Evolutionary conservation across 2,797 vertebrate genomes (phyloP).

Genomic region (Anomalospiza imberbis): DNA sequence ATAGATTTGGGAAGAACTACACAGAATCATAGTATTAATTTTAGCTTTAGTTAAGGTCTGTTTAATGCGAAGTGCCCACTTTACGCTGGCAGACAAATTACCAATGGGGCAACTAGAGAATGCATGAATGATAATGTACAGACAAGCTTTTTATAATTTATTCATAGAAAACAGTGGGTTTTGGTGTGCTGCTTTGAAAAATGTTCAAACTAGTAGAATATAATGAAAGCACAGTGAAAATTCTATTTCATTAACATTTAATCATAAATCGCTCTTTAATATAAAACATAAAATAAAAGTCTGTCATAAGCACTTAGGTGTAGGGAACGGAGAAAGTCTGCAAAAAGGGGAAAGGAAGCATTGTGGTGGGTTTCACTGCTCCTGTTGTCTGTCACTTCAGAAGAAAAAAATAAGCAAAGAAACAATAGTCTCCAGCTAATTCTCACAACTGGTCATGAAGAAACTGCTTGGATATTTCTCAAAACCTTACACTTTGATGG

Average conservation of each 20-base stretch:
- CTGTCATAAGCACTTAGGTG: slow-evolving; percentile 91
- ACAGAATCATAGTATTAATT: slow-evolving; percentile 47
- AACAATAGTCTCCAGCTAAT: slow-evolving; percentile 33
- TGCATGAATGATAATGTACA: slow-evolving; percentile 86
- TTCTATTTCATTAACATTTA: slow-evolving; percentile 94
- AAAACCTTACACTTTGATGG: background rate
- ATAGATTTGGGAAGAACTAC: slow-evolving; percentile 11
- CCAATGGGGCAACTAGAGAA: slow-evolving; percentile 85
- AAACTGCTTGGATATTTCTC: background rate
- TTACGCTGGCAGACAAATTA: slow-evolving; percentile 67
- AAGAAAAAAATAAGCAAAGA: slow-evolving; percentile 26
- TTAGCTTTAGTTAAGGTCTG: slow-evolving; percentile 54
- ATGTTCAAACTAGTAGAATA: slow-evolving; percentile 92
- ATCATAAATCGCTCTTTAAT: slow-evolving; percentile 92
- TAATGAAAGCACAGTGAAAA: slow-evolving; percentile 91
- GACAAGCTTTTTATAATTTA: slow-evolving; percentile 90
- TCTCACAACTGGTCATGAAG: background rate
- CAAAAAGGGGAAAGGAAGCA: slow-evolving; percentile 56
- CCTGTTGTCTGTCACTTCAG: slow-evolving; percentile 48
- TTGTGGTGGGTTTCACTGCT: slow-evolving; percentile 5
- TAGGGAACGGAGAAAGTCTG: slow-evolving; percentile 82
- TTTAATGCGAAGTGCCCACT: slow-evolving; percentile 60
- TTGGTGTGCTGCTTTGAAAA: slow-evolving; percentile 93
- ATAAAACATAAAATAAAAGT: slow-evolving; percentile 92
- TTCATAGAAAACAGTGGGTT: slow-evolving; percentile 94